These are phyloP conservation scores for Leptopilina syphax DNA, from an alignment of 2,888 invertebrate species.

Conservation along the genomic window DNA sequence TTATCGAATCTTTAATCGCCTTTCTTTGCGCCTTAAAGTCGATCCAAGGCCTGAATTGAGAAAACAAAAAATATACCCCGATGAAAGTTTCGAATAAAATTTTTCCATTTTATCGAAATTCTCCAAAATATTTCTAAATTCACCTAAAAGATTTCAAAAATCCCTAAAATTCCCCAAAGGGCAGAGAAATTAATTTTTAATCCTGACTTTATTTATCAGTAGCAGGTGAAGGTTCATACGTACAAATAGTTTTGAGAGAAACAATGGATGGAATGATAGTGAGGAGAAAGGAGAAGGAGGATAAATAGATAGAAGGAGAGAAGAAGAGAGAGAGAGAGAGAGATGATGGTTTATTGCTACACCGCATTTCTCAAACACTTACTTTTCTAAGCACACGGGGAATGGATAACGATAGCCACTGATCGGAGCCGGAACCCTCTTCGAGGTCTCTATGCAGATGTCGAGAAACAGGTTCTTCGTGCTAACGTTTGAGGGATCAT, in stretches of 20 bases:
- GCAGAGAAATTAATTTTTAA: too few relatives aligned
- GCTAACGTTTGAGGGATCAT: slow-evolving; percentile 51
- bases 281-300: not conserved
- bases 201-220: too few relatives aligned
- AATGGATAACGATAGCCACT: slow-evolving; percentile 32
- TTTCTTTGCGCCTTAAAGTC: too few relatives aligned
- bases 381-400: slow-evolving; percentile 18
- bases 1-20: too few relatives aligned
- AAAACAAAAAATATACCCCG: too few relatives aligned
- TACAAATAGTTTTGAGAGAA: slow-evolving; percentile 10
- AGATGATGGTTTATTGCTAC: slow-evolving; percentile 21
- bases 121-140: too few relatives aligned
- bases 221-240: too few relatives aligned
- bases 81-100: too few relatives aligned
- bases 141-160: too few relatives aligned
- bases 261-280: slow-evolving; percentile 6
- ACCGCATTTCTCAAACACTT: slow-evolving; percentile 26
- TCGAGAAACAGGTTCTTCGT: slow-evolving; percentile 58
- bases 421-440: slow-evolving; percentile 46
- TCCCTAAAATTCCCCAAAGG: too few relatives aligned
- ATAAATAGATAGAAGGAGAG: not conserved
- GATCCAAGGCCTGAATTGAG: too few relatives aligned
- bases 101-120: too few relatives aligned
- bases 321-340: not conserved
- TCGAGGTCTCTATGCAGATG: slow-evolving; percentile 47